Conservation (phyloP, 2,888 invertebrate genomes). For the Lasiommata megera region DNA sequence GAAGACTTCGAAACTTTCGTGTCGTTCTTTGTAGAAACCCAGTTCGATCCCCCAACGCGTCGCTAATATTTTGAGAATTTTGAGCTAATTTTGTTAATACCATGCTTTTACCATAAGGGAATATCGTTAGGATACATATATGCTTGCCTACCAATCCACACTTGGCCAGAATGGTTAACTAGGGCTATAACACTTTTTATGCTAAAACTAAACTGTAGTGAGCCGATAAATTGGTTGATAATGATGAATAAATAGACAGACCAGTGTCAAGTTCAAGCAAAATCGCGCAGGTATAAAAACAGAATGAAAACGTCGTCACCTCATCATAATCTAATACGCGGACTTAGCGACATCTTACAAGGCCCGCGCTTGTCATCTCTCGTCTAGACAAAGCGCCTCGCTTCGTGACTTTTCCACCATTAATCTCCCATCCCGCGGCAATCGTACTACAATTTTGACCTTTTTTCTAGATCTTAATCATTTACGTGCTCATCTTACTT, state of each 20-base stretch:
- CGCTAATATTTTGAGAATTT: too few relatives aligned
- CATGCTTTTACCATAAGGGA: too few relatives aligned
- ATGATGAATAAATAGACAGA: background rate
- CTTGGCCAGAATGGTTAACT: too few relatives aligned
- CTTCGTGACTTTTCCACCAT: slow-evolving; percentile 74
- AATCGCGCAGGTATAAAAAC: slow-evolving; percentile 13
- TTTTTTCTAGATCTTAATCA: slow-evolving; percentile 34
- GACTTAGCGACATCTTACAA: slow-evolving; percentile 49
- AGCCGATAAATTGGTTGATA: too few relatives aligned
- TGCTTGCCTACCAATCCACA: too few relatives aligned
- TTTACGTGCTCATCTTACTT: slow-evolving; percentile 39
- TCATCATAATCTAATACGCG: slow-evolving; percentile 67
- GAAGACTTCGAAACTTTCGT: too few relatives aligned
- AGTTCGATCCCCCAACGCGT: too few relatives aligned
- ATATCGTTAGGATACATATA: too few relatives aligned
- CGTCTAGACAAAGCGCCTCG: slow-evolving; percentile 71
- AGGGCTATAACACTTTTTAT: too few relatives aligned
- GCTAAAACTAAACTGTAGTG: too few relatives aligned
- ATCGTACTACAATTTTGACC: slow-evolving; percentile 48
- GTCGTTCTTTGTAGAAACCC: too few relatives aligned
- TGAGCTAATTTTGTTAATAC: too few relatives aligned
- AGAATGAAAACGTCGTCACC: slow-evolving; percentile 56
- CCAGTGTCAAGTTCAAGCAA: background rate
- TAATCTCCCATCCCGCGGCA: slow-evolving; percentile 67
- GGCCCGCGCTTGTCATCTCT: slow-evolving; percentile 53